phyloP scores from a whole-genome alignment of 2,797 vertebrate species.

The Pitangus sulphuratus region DNA sequence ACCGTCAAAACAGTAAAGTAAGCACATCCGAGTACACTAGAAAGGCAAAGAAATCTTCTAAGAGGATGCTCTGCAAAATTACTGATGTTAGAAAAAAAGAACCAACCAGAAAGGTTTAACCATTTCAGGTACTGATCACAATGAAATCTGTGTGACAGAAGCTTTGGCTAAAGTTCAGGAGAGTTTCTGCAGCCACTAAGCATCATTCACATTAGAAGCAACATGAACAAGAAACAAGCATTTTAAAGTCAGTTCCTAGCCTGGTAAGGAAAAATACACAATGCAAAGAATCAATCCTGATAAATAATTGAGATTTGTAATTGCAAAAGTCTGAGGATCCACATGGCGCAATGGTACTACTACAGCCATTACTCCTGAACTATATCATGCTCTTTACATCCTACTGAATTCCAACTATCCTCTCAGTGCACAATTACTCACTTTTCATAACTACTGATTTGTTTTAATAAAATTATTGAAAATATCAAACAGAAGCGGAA shows the following conservation, averaged over 20 bases:
- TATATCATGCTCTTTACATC: neutral
- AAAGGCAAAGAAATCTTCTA: neutral
- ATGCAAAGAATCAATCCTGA: neutral
- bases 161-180: slow-evolving; percentile 19
- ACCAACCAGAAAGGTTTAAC: neutral
- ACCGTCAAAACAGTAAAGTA: neutral
- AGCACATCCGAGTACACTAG: neutral
- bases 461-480: neutral
- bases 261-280: neutral
- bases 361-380: neutral
- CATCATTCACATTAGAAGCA: neutral
- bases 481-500: neutral
- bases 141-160: slow-evolving; percentile 2
- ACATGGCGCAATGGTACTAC: neutral
- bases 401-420: neutral
- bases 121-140: neutral
- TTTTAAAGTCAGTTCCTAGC: neutral
- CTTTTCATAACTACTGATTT: neutral
- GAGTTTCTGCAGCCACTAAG: neutral
- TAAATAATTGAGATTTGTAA: neutral
- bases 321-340: neutral
- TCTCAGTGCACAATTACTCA: neutral
- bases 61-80: neutral
- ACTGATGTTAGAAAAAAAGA: neutral
- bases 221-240: slow-evolving; percentile 9